A percentile compares a stretch with the other conserved stretches of the same genome.
Conservation (phyloP, 1,140 invertebrate species). For the Phymastichus coffea region DNA sequence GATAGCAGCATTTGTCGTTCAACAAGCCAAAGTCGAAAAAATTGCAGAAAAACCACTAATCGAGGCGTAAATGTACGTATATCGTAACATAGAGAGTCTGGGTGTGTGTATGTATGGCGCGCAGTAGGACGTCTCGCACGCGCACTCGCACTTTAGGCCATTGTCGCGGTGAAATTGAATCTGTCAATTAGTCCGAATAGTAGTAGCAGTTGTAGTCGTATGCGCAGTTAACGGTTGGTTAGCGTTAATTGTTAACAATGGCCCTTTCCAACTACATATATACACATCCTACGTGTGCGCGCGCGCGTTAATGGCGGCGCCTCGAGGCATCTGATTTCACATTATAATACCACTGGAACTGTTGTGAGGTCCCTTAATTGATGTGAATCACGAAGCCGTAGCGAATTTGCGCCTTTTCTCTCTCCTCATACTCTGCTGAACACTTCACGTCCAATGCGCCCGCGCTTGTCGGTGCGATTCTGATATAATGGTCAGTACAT, state of each 20-base stretch:
- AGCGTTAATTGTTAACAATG: conserved; percentile 44
- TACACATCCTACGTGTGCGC: conserved; percentile 49
- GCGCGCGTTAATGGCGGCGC: conserved; percentile 31
- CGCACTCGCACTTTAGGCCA: conserved; percentile 26
- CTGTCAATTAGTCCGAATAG: conserved; percentile 49
- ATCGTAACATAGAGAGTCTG: conserved; percentile 25
- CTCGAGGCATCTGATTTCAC: conserved; percentile 45
- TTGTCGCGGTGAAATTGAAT: conserved; percentile 54
- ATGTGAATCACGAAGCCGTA: conserved; percentile 46
- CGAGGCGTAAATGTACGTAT: conserved; percentile 11
- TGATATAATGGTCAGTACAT: too few species aligned
- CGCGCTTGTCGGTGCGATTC: too few species aligned
- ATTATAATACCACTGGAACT: too few species aligned
- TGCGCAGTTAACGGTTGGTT: conserved; percentile 54
- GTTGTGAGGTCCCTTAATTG: conserved; percentile 43
- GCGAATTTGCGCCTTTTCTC: conserved; percentile 37
- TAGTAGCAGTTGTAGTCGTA: conserved; percentile 27
- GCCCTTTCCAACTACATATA: conserved; percentile 33
- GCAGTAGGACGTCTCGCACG: not conserved
- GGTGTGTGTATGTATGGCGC: not conserved
- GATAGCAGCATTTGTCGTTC: not conserved
- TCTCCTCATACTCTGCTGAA: not conserved
- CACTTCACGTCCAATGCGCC: not conserved
- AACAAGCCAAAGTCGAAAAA: conserved; percentile 37
- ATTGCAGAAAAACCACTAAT: conserved; percentile 41